These are phyloP conservation scores for Hyphantria cunea DNA, from an alignment of 1,140 invertebrate genomes.

Conservation along the genomic window DNA sequence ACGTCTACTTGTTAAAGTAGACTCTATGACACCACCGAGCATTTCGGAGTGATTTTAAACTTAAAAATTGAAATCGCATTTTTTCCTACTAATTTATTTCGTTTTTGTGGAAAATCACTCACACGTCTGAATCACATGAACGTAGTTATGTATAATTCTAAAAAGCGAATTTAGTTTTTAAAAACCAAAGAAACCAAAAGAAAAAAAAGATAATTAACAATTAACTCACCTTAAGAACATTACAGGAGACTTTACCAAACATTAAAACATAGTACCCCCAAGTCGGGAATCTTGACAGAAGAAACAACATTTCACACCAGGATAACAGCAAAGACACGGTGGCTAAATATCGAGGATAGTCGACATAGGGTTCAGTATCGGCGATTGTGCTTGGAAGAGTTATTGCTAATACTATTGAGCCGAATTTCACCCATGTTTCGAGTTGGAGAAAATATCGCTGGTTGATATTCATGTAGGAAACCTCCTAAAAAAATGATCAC, in stretches of 20 bases:
- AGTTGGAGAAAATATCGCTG: conserved; percentile 76
- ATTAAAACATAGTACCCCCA: conserved; percentile 82
- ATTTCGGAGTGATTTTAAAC: no score
- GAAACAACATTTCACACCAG: conserved; percentile 82
- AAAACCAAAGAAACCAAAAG: no score
- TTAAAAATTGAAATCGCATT: no score
- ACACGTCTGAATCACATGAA: no score
- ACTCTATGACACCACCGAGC: no score
- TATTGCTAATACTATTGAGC: conserved; percentile 59
- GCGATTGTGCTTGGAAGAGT: conserved; percentile 53
- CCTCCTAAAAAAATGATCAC: conserved; percentile 72
- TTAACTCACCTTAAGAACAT: conserved; percentile 74
- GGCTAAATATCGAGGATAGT: conserved; percentile 80
- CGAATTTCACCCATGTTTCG: conserved; percentile 80
- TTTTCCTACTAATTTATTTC: no score
- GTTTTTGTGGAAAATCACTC: no score
- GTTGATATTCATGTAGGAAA: conserved; percentile 74
- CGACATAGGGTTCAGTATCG: conserved; percentile 35
- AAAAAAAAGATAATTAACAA: no score
- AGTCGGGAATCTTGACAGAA: conserved; percentile 81
- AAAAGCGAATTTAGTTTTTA: no score
- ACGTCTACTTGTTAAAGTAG: no score
- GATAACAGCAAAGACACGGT: conserved; percentile 79
- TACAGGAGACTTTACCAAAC: conserved; percentile 80
- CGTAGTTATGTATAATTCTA: no score